Percentiles rank a stretch among this genome's conserved stretches.
Evolutionary conservation across 2,888 invertebrate species (phyloP).

Genomic region (Encarsia formosa): DNA sequence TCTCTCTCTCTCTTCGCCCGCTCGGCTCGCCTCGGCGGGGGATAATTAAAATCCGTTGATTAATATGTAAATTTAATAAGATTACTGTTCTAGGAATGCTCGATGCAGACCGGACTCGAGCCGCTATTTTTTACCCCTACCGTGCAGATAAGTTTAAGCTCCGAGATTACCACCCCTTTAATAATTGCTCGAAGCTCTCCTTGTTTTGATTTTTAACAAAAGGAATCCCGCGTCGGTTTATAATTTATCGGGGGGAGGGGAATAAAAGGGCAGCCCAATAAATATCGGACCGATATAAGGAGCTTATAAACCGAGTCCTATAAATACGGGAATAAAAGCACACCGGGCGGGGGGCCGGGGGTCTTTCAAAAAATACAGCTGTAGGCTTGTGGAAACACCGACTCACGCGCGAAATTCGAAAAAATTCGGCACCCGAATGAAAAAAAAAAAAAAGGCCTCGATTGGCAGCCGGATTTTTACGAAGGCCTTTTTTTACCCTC

Average conservation of each 20-base stretch:
- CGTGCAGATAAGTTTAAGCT: not conserved
- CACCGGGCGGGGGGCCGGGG: too few relatives aligned
- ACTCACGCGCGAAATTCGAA: too few relatives aligned
- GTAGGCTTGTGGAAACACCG: too few relatives aligned
- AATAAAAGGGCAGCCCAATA: too few relatives aligned
- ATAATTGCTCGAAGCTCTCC: too few relatives aligned
- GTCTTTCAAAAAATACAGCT: too few relatives aligned
- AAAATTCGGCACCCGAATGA: too few relatives aligned
- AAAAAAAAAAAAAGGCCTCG: conserved; percentile 45
- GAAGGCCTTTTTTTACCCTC: conserved; percentile 38
- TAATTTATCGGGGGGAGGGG: too few relatives aligned
- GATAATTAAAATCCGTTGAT: conserved; percentile 98
- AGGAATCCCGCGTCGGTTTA: too few relatives aligned
- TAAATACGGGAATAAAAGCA: too few relatives aligned
- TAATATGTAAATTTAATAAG: conserved; percentile 98
- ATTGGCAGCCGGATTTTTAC: conserved; percentile 49
- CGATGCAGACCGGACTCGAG: conserved; percentile 44
- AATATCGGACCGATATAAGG: conserved; percentile 19
- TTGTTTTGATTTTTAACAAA: too few relatives aligned
- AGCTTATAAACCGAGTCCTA: conserved; percentile 23
- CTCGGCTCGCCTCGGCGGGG: conserved; percentile 54
- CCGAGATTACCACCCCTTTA: too few relatives aligned
- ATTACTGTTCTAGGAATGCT: conserved; percentile 89
- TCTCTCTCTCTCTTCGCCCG: conserved; percentile 31
- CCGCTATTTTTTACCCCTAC: not conserved